These are phyloP conservation scores for Heterodera schachtii DNA, from an alignment of 1,140 invertebrate genomes.

Conservation along the genomic window DNA sequence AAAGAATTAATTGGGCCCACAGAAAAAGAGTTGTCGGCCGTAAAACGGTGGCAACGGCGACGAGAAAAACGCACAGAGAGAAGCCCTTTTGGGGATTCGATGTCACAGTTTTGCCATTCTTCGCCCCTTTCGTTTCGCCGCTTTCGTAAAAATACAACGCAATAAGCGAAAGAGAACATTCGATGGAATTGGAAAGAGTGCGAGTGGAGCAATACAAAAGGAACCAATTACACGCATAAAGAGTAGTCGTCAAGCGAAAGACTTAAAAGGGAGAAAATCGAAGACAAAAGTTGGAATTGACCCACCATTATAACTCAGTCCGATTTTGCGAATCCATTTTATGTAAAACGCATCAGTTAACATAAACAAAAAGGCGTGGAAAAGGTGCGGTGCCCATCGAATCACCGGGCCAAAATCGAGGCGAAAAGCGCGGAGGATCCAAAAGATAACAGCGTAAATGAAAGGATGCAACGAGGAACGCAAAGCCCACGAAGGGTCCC, in stretches of 20 bases:
- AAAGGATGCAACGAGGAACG: conserved; percentile 42
- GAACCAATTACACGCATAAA: conserved; percentile 49
- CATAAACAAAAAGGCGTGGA: conserved; percentile 44
- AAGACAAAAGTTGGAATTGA: neutral
- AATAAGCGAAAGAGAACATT: conserved; percentile 38
- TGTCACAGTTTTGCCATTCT: neutral
- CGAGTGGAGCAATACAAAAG: conserved; percentile 44
- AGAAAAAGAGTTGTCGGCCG: conserved; percentile 41
- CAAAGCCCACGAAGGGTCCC: conserved; percentile 27
- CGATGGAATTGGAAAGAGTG: conserved; percentile 44
- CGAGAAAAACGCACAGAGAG: conserved; percentile 23
- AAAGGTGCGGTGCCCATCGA: conserved; percentile 33
- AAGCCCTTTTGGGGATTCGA: neutral
- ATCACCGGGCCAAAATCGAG: conserved; percentile 31
- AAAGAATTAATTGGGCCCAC: conserved; percentile 10
- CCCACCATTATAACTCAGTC: conserved; percentile 3
- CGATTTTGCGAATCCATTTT: conserved; percentile 21
- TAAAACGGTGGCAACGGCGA: conserved; percentile 29
- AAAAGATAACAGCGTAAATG: conserved; percentile 33
- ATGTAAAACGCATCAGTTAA: conserved; percentile 42
- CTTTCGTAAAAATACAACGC: conserved; percentile 38
- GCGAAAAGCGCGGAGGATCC: conserved; percentile 25
- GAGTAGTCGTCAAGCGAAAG: neutral
- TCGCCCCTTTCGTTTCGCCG: conserved; percentile 1
- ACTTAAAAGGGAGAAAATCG: conserved; percentile 30